phyloP scores from a whole-genome alignment of 2,113 vertebrate genomes.

The Felis chaus region DNA sequence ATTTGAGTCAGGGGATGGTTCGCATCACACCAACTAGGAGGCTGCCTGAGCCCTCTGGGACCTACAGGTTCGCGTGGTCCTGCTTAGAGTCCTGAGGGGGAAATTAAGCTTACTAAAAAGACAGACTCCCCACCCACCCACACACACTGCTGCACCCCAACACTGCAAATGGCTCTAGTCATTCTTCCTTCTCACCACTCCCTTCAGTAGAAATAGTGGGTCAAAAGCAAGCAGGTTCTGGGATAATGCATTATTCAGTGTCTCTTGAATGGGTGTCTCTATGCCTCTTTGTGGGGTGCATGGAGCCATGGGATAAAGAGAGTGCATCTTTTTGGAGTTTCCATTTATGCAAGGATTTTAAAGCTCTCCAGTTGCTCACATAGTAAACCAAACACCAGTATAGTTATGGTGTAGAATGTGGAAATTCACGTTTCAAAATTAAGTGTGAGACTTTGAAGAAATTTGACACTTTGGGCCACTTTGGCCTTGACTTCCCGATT shows the following conservation, averaged over 20 bases:
- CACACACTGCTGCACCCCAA: background rate
- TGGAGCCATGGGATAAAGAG: background rate
- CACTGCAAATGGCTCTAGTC: background rate
- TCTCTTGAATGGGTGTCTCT: background rate
- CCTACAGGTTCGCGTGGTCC: background rate
- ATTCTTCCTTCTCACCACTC: constrained; percentile 22
- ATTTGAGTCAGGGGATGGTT: constrained; percentile 51
- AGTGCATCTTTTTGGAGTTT: background rate
- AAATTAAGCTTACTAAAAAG: constrained; percentile 27
- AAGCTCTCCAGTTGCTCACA: background rate
- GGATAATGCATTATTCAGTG: background rate
- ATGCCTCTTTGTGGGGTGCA: background rate
- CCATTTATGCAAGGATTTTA: background rate
- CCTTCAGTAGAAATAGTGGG: background rate
- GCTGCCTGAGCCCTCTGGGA: background rate
- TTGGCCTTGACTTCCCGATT: background rate
- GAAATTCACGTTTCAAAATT: constrained; percentile 48
- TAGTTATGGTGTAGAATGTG: background rate
- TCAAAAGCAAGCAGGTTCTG: background rate
- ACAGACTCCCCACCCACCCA: background rate
- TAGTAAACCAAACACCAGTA: background rate
- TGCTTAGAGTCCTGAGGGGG: background rate
- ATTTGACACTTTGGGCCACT: background rate
- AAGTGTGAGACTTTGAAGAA: constrained; percentile 8
- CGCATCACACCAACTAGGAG: background rate